Percentiles rank a stretch among this genome's conserved stretches.
Conservation (phyloP, 1,140 invertebrate genomes). For the Nautilus pompilius region DNA sequence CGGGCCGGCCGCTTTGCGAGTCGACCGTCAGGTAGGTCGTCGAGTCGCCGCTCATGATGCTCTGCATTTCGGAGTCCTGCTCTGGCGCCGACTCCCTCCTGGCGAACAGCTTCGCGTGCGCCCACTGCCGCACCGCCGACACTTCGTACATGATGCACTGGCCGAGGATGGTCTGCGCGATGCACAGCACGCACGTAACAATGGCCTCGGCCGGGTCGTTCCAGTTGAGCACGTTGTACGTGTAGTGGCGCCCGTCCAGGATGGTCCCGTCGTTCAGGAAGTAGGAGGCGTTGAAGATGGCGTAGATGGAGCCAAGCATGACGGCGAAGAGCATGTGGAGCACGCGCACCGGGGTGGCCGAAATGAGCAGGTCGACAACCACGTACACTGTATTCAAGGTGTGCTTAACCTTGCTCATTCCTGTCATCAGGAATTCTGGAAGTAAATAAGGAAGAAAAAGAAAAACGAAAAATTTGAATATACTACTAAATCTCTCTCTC, state of each 20-base stretch:
- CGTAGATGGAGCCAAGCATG: conserved; percentile 44
- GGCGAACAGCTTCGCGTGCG: conserved; percentile 23
- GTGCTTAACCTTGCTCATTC: conserved; percentile 44
- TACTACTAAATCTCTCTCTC: too few species aligned
- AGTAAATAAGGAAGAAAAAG: neutral
- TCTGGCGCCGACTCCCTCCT: conserved; percentile 8
- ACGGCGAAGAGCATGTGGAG: conserved; percentile 46
- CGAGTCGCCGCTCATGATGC: conserved; percentile 28
- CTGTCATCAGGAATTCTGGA: conserved; percentile 32
- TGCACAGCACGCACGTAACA: conserved; percentile 39
- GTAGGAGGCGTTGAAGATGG: conserved; percentile 47
- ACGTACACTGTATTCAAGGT: conserved; percentile 44
- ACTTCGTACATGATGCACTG: conserved; percentile 36
- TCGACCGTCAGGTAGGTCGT: neutral
- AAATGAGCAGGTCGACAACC: conserved; percentile 39
- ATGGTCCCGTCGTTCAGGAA: conserved; percentile 46
- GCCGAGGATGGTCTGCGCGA: conserved; percentile 30
- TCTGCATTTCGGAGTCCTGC: conserved; percentile 36
- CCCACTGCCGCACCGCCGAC: conserved; percentile 30
- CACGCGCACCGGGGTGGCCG: conserved; percentile 41
- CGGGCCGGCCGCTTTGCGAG: neutral
- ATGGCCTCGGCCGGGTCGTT: conserved; percentile 39
- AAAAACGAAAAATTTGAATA: neutral
- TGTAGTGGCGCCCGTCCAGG: conserved; percentile 35
- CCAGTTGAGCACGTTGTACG: conserved; percentile 50